phyloP scores from a whole-genome alignment of 2,113 vertebrate species.

The Narcine bancroftii region DNA sequence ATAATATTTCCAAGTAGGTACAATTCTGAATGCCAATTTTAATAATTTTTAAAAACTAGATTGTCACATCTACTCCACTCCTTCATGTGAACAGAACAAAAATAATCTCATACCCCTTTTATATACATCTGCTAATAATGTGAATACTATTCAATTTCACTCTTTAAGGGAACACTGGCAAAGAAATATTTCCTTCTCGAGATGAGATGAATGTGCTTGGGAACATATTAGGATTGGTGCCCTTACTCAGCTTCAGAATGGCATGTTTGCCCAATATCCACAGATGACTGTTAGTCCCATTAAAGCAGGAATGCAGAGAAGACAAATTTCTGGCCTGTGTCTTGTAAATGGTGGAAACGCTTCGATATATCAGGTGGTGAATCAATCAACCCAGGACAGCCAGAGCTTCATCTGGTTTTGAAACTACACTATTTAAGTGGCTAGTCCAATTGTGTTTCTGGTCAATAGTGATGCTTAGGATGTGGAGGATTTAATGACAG shows the following conservation, averaged over 20 bases:
- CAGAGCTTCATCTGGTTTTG: too few species aligned
- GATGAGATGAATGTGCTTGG: not conserved
- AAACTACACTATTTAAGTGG: too few species aligned
- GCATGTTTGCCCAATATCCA: not conserved
- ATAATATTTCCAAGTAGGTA: too few species aligned
- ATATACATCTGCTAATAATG: not conserved
- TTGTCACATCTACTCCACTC: not conserved
- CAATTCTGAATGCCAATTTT: too few species aligned
- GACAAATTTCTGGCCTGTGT: too few species aligned
- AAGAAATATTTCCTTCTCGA: not conserved
- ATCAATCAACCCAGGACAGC: too few species aligned
- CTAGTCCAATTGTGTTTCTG: too few species aligned
- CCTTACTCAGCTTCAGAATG: not conserved
- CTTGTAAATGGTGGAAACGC: too few species aligned
- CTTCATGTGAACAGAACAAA: not conserved
- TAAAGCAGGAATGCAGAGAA: not conserved
- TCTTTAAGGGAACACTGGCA: not conserved
- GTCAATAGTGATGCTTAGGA: too few species aligned
- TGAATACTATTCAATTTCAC: not conserved
- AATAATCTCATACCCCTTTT: not conserved
- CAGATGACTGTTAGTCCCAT: not conserved
- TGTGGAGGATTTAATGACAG: too few species aligned
- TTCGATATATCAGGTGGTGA: too few species aligned
- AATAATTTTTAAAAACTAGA: too few species aligned
- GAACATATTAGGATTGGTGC: not conserved